Base-by-base conservation (phyloP, 2,888 invertebrate genomes). In the Dusona sp. region DNA sequence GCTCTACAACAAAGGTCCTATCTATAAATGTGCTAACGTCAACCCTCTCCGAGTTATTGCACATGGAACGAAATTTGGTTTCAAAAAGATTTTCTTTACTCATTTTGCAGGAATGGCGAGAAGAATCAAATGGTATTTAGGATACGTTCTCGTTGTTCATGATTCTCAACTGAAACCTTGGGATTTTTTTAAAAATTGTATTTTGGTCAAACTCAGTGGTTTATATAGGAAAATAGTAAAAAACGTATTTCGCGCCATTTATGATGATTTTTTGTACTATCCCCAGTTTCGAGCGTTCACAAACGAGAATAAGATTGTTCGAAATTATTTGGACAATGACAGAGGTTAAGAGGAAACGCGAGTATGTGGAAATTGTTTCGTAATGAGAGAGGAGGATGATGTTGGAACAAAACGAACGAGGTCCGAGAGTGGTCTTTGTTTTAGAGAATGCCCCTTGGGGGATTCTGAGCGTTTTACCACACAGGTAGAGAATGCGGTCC, bases 401-500 rank as follows among this genome's bases (percentile, higher is more conserved):
- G 90, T 90, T 91, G 90, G 89, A 92, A 90, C 90, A 90, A 90
- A 85, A 90, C 88, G 88, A 87, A 86, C 88, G 81, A 68, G 81
- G 84, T 72, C 73, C 82, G 83, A 54, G 86, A 86, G 79, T 85
- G 77, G 89, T 91, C 92, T 92, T 92, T 92, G 92, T 92, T 91
- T 91, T 91, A 91, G 91, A 91, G 61, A 91, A 90, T 90, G 90
- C 90, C 91, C 91, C 90, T 91, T 90, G 91, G 91, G 91, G 91
- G 89, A 70, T 89, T 90, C 75, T 89, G 90, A 90, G 90, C 89
- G 90, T 90, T 91, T 90, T 90, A 90, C 91, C 92, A 91, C 92
- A 92, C 92, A 91, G 91, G 91, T 91, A 91, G 91, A 92, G 91
- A 91, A 92, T 92, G 91, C 90, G 91, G 91, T 91, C 90, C 91